Base-by-base conservation (phyloP, 2,797 vertebrate genomes). In the Pogoniulus pusillus region DNA sequence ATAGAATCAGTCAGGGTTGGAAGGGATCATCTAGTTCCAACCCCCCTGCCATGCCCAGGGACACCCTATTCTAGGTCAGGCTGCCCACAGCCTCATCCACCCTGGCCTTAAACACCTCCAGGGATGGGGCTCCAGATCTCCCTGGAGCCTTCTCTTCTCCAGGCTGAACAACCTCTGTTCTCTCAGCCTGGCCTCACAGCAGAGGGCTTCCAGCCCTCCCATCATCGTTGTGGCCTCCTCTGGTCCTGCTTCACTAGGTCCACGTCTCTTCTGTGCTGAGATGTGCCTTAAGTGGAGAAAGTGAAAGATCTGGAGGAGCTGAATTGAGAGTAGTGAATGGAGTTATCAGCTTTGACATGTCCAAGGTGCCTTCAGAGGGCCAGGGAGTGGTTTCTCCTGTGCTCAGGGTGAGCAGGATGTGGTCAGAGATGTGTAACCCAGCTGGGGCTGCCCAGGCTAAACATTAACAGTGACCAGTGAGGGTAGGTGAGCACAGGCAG, bases 241-340 rank as follows among this genome's bases (percentile, higher is more conserved):
- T 60, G 59, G 59, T 16, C 59, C 59, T 17, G 23, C 59, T 27
- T 16, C 24, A 37, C 7, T 35, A 60, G 24, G 9, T 60, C 35
- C 35, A 17, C 39, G 24, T 18, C 59, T 39, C 34, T 60, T 16
- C 35, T 37, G 24, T 18, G 16, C 27, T 41, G 35, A 62, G 35
- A 24, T 18, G 30, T 1, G 2, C 73, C n/a, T 49, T 12, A 22
- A 32, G 63, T 45, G 16, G 30, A 34, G 7, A 34, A 10, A 37
- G 10, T 15, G 17, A 29, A 83, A 17, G 49, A 66, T 29, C 2
- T 59, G n/a, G 30, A 74, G 39, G 51, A 49, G 34, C n/a, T 70
- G 8, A 32, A 35, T 45, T 10, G 12, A 5, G 58, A 53, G 51
- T 27, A 30, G 17, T 1, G 1, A 29, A 32, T 0, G 0, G 30